Evolutionary conservation across 2,888 invertebrate genomes (phyloP).

Genomic region (Spilosoma lubricipeda): DNA sequence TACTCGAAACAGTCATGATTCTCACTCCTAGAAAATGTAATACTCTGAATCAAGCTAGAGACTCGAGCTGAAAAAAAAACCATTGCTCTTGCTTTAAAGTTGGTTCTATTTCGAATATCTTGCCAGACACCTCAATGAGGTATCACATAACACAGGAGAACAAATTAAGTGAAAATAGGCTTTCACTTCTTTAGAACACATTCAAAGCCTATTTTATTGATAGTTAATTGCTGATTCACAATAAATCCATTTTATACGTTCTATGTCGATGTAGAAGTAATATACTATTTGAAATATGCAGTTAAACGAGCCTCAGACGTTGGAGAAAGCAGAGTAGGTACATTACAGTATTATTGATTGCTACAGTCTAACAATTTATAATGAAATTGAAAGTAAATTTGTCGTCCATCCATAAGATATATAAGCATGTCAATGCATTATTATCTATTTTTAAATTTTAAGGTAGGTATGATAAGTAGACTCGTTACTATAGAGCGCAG

Average conservation of each 20-base stretch:
- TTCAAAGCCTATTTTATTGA: background rate
- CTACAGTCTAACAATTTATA: background rate
- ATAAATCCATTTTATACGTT: background rate
- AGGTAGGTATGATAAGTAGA: no score
- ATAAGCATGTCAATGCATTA: no score
- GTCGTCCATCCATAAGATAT: background rate
- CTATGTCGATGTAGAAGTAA: background rate
- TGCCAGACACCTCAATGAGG: background rate
- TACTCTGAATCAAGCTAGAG: background rate
- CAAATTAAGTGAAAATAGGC: background rate
- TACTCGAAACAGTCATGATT: background rate
- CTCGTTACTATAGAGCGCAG: no score
- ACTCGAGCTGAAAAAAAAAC: background rate
- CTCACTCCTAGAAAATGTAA: background rate
- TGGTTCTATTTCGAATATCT: background rate
- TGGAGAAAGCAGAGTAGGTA: background rate
- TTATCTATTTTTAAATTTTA: no score
- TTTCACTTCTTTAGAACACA: background rate
- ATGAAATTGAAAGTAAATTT: background rate
- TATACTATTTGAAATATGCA: background rate
- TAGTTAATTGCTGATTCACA: background rate
- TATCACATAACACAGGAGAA: background rate
- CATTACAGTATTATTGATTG: background rate
- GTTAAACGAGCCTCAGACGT: background rate
- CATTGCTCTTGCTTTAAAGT: background rate